These are phyloP conservation scores for Lutjanus argentimaculatus DNA, from an alignment of 2,797 vertebrate genomes.

Conservation along the genomic window DNA sequence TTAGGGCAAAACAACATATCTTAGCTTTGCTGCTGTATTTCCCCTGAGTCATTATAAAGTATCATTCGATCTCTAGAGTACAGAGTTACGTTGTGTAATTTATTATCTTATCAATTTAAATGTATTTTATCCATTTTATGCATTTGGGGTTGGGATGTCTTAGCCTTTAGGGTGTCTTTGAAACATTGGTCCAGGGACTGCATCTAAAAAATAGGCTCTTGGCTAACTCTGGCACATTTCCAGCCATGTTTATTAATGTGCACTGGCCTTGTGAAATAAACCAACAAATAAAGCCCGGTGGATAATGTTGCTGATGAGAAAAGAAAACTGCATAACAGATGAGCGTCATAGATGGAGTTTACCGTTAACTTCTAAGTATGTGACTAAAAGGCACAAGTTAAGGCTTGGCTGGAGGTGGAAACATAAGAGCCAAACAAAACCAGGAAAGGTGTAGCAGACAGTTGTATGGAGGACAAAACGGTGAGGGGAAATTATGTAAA, in stretches of 20 bases:
- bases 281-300: background rate
- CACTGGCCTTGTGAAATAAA: too few relatives aligned
- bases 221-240: too few relatives aligned
- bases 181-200: too few relatives aligned
- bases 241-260: too few relatives aligned
- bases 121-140: background rate
- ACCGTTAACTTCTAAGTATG: background rate
- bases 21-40: too few relatives aligned
- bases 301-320: background rate
- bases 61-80: background rate
- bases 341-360: background rate
- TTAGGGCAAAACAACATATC: too few relatives aligned
- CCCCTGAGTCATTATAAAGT: background rate
- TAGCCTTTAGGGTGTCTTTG: too few relatives aligned
- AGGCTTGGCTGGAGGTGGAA: background rate
- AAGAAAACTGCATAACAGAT: background rate
- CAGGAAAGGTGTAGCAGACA: background rate
- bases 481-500: constrained; percentile 37
- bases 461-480: background rate
- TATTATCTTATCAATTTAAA: background rate
- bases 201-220: too few relatives aligned
- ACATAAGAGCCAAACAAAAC: background rate
- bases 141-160: background rate
- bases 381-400: background rate
- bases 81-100: background rate